A percentile compares a stretch with the other conserved stretches of the same genome.
Conservation (phyloP, 2,113 vertebrate species). For the Motacilla tschutschensis region DNA sequence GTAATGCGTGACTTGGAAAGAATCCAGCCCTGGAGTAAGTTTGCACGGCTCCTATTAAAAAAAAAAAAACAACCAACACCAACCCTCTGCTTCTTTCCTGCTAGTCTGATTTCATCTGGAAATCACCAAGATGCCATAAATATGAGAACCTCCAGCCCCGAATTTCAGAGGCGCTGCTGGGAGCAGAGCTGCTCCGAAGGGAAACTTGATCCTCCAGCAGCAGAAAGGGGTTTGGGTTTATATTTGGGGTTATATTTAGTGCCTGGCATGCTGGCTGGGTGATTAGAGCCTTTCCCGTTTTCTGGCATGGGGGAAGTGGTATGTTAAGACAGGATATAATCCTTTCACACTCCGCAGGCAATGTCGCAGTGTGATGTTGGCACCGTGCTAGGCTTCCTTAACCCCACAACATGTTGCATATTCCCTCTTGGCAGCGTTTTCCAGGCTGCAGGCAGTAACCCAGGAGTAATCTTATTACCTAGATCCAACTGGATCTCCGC, state of each 20-base stretch:
- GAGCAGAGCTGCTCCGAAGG: constrained; percentile 33
- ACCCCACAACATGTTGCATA: constrained; percentile 73
- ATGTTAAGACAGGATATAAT: constrained; percentile 82
- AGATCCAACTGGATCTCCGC: constrained; percentile 65
- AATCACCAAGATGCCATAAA: constrained; percentile 45
- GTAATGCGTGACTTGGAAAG: constrained; percentile 41
- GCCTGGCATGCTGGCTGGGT: constrained; percentile 70
- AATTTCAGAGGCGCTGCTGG: background rate
- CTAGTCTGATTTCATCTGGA: constrained; percentile 20
- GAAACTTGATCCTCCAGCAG: constrained; percentile 65
- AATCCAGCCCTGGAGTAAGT: constrained; percentile 20
- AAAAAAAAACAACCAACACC: background rate
- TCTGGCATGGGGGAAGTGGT: constrained; percentile 74
- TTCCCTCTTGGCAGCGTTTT: constrained; percentile 69
- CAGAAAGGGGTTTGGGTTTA: constrained; percentile 53
- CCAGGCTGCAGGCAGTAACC: constrained; percentile 74
- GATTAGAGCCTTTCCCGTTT: constrained; percentile 70
- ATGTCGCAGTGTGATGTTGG: constrained; percentile 78
- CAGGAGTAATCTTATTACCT: constrained; percentile 79
- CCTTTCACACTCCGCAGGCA: constrained; percentile 77
- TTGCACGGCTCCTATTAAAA: background rate
- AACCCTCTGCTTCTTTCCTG: background rate
- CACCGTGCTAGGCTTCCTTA: constrained; percentile 77
- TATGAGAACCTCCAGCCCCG: background rate
- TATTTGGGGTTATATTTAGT: constrained; percentile 75